Percentiles rank a stretch among this genome's conserved stretches.
These are phyloP conservation scores for Ifrita kowaldi DNA, from an alignment of 2,113 vertebrate species.

Conservation along the genomic window DNA sequence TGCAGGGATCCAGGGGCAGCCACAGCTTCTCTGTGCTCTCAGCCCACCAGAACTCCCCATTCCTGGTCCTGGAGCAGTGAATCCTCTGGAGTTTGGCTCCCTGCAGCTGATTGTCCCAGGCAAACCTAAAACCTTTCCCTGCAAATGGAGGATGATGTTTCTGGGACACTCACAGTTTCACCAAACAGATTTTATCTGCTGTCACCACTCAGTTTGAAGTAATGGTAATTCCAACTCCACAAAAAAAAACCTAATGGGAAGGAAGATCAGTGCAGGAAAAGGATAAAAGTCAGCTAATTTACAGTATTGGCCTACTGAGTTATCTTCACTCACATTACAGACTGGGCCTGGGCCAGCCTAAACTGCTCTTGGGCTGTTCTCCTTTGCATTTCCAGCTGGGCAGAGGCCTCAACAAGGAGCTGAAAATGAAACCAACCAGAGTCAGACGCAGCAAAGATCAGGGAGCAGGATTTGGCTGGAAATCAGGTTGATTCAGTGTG, in stretches of 20 bases:
- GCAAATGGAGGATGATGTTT: rapidly evolving
- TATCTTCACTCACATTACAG: not conserved
- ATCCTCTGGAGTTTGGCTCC: not conserved
- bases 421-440: not conserved
- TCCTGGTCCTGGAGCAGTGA: not conserved
- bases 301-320: not conserved
- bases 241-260: not conserved
- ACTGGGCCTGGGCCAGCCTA: not conserved
- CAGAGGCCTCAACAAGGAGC: not conserved
- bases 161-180: not conserved
- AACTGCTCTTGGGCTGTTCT: not conserved
- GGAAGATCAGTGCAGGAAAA: not conserved
- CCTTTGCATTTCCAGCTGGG: not conserved
- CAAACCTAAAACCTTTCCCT: not conserved
- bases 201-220: rapidly evolving
- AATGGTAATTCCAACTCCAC: not conserved
- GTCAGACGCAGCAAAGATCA: not conserved
- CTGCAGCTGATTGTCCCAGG: not conserved
- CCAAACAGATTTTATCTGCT: not conserved
- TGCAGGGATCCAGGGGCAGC: not conserved
- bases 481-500: not conserved
- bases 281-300: not conserved
- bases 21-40: not conserved
- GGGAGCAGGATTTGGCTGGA: not conserved
- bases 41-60: not conserved